Evolutionary conservation across 2,888 invertebrate species (phyloP), one percentile per base, ranked within the genome.

Genomic region (Herminia tarsipennalis): DNA sequence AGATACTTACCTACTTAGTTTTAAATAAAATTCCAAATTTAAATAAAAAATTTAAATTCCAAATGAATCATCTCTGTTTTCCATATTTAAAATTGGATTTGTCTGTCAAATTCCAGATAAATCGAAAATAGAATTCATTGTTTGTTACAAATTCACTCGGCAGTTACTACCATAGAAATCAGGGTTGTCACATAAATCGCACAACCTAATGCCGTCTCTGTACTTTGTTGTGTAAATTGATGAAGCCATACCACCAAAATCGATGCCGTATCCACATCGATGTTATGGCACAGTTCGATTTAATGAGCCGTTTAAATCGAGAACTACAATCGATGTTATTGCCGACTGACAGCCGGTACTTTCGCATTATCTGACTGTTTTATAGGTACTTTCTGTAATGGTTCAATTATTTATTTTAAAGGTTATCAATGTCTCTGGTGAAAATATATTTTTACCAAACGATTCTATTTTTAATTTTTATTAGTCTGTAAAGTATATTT

Each of bases 301-400:
- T 81, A 83, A 84, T 83, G 79, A 74, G 66, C 67, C 76, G 68
- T 78, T 83, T 71, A 73, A 77, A 77, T 79, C 72, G 66, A 69
- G 55, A 70, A 68, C 67, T 70, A 68, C 66, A 59, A 62, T 66
- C 63, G 57, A 61, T 62, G 74, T 73, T 71, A 79, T 73, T 61
- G 63, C 52, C 43, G 46, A 45, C 29, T 53, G 46, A 44, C 33
- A 30, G 22, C 16, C n/a, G 29, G 42, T 33, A 49, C 43, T 57
- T 42, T 24, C 14, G 18, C 33, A 20, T 46, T 60, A 49, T 49
- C 29, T 30, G 38, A 18, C 22, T 33, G 16, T 36, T 46, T 36
- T 20, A 36, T 22, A 12, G 18, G 9, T 6, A 24, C 16, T 36
- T 47, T 33, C 21, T 4, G 17, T 51, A 24, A 51, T 30, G 13